Percentiles rank a stretch among this genome's conserved stretches.
Evolutionary conservation across 1,140 invertebrate genomes (phyloP).

Genomic region (Drosophila subobscura): DNA sequence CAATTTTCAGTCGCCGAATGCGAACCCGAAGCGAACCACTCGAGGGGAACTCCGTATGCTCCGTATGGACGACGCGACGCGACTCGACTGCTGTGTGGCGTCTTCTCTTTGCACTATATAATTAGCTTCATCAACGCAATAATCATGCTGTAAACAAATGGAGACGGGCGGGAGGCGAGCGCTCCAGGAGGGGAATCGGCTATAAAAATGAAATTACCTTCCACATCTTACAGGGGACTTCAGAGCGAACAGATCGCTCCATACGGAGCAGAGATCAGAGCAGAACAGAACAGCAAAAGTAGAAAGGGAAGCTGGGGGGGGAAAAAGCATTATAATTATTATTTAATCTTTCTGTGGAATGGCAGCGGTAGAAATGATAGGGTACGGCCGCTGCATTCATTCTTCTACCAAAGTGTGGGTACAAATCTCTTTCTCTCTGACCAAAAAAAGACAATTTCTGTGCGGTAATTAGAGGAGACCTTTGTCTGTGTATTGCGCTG

Average conservation of each 20-base stretch:
- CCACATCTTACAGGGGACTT: no score
- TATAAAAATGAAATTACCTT: conserved; percentile 73
- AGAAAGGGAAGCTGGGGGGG: background rate
- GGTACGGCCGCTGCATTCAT: background rate
- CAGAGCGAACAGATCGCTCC: no score
- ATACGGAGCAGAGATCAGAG: no score
- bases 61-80: no score
- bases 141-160: conserved; percentile 77
- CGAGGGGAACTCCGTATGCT: background rate
- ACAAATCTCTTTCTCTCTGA: conserved; percentile 23
- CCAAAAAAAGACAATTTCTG: conserved; percentile 51
- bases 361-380: no score
- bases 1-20: background rate
- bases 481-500: conserved; percentile 19
- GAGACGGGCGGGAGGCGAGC: conserved; percentile 20
- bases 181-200: conserved; percentile 14
- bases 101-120: conserved; percentile 68
- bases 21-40: background rate
- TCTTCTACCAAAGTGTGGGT: conserved; percentile 30
- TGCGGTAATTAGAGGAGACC: conserved; percentile 49
- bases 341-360: conserved; percentile 28
- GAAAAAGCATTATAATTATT: conserved; percentile 52
- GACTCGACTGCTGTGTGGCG: conserved; percentile 6
- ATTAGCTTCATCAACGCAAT: conserved; percentile 81
- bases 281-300: conserved; percentile 10